Evolutionary conservation across 2,797 vertebrate species (phyloP).

Genomic region (Danio tinwini): DNA sequence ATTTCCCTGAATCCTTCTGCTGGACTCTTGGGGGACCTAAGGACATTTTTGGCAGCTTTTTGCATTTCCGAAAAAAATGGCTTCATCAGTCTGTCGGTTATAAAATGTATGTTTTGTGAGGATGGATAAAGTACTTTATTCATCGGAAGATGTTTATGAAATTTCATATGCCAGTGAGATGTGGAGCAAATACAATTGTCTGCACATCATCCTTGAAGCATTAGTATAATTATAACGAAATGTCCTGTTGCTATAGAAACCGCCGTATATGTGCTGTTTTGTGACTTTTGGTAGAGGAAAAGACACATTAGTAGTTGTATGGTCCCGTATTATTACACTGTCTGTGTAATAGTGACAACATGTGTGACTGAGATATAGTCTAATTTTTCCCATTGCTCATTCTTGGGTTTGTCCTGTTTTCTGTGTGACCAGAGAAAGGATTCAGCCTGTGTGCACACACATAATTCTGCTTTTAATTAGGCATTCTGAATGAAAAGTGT

Average conservation of each 20-base stretch:
- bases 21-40: conserved; percentile 14
- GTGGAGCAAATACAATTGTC: conserved; percentile 38
- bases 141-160: not conserved
- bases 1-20: conserved; percentile 48
- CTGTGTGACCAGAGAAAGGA: not conserved
- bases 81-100: conserved; percentile 26
- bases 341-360: not conserved
- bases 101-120: conserved; percentile 30
- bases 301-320: conserved; percentile 6
- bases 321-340: not conserved
- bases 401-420: conserved; percentile 9
- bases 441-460: not conserved
- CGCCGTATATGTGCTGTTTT: not conserved
- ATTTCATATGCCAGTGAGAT: conserved; percentile 25
- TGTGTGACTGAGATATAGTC: not conserved
- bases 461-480: not conserved
- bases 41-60: conserved; percentile 20
- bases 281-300: not conserved
- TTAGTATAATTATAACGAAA: conserved; percentile 16
- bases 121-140: conserved; percentile 39
- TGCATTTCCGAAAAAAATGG: conserved; percentile 25
- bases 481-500: not conserved
- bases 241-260: conserved; percentile 6
- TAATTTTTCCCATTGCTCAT: not conserved
- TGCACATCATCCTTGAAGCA: conserved; percentile 9